Base-by-base conservation (phyloP, 2,113 vertebrate genomes). In the Aldabrachelys gigantea region DNA sequence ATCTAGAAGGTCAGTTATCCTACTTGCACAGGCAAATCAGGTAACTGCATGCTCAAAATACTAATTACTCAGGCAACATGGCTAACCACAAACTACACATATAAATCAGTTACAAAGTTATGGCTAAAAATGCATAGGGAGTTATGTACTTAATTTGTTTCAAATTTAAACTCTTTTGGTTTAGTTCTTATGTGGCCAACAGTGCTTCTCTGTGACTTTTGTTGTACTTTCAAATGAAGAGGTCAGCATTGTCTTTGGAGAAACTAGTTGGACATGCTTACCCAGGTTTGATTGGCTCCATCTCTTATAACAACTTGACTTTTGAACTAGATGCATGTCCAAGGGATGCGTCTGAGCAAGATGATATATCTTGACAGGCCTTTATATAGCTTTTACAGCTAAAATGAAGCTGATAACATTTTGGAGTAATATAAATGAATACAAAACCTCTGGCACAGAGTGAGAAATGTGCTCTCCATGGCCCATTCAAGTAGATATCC, bases 51-150 rank as follows among this genome's bases (percentile, higher is more conserved):
- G 35, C 17, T 95, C 85, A 95, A 89, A 76, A 56, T 8, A 2
- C 25, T 80, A 85, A 87, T 94, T 91, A 80, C 59, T 10, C 25
- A 78, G 52, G 93, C 54, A 91, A 82, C 44, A 84, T 17, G 80
- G 44, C 69, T 85, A 94, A 96, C 94, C 88, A 47, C 8, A 93
- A 56, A 93, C 87, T 92, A 80, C 10, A 65, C 72, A 94, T 21
- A 35, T 92, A 93, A 93, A 84, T 0, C 0, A 38, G 76, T 1
- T 79, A 90, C 76, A 85, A 6, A 72, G 3, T 56, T 90, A 8
- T 62, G 49, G 3, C 5, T 88, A 29, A 12, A 84, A 84, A 94
- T 93, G 0, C 4, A 78, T 13, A 80, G 5, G 11, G 3, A 1
- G 59, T 89, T 96, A 6, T 91, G 5, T 91, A 72, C 3, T 92